Conservation (phyloP, 2,888 invertebrate genomes). For the Oscheius sp. region DNA sequence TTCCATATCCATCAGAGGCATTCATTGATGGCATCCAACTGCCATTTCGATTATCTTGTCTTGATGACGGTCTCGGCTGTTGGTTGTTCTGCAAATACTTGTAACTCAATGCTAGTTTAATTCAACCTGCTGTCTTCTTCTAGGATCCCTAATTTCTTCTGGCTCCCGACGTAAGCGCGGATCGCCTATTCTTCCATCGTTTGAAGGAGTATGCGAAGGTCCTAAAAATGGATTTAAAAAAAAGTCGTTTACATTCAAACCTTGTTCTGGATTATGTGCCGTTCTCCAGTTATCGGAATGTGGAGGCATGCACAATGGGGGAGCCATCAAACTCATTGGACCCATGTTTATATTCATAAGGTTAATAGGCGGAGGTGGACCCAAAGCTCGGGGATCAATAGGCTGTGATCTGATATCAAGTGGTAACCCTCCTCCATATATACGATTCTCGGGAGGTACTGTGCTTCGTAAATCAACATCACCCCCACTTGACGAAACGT, state of each 20-base stretch:
- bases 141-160: constrained; percentile 37
- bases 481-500: constrained; percentile 6
- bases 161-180: constrained; percentile 27
- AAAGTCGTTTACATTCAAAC: neutral
- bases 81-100: neutral
- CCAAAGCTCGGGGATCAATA: neutral
- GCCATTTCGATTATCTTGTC: neutral
- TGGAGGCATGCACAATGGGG: neutral
- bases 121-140: constrained; percentile 23
- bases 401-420: neutral
- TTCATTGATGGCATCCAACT: constrained; percentile 4
- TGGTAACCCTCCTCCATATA: neutral
- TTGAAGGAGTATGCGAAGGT: constrained; percentile 15
- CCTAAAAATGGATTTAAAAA: constrained; percentile 5
- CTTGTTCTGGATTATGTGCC: neutral
- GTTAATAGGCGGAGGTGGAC: neutral
- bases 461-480: constrained; percentile 41
- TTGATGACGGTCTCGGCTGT: neutral
- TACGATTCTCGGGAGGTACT: neutral
- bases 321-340: neutral
- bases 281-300: constrained; percentile 24
- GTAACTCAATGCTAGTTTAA: neutral
- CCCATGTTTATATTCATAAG: neutral
- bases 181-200: constrained; percentile 29
- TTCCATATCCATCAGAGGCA: neutral